Evolutionary conservation across 2,888 invertebrate species (phyloP).

Genomic region (Leucophenga montana): DNA sequence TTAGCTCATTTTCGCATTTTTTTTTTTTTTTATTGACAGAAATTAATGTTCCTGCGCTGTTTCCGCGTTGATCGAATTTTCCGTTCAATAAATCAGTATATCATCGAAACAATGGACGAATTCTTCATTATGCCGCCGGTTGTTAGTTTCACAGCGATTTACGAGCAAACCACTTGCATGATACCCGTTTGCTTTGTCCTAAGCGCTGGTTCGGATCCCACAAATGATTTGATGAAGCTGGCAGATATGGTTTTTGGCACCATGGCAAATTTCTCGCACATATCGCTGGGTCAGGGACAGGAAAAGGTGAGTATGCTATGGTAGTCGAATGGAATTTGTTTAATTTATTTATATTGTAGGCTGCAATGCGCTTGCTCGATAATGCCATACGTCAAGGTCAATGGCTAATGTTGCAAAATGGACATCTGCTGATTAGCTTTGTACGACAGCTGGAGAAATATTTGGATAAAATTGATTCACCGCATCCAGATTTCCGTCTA

Average conservation of each 20-base stretch:
- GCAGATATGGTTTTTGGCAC: conserved; percentile 82
- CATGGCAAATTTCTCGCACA: conserved; percentile 86
- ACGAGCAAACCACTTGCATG: conserved; percentile 85
- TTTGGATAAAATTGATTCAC: conserved; percentile 84
- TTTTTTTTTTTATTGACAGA: conserved; percentile 71
- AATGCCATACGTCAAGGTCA: conserved; percentile 83
- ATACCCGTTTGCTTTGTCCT: conserved; percentile 94
- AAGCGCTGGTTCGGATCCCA: conserved; percentile 95
- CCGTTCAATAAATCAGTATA: conserved; percentile 88
- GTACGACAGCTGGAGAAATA: conserved; percentile 87
- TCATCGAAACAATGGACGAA: conserved; percentile 87
- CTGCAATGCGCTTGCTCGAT: conserved; percentile 81
- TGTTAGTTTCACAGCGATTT: conserved; percentile 85
- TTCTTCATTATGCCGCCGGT: conserved; percentile 92
- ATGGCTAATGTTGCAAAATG: conserved; percentile 95
- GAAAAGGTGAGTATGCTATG: conserved; percentile 78
- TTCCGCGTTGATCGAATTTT: conserved; percentile 92
- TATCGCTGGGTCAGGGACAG: conserved; percentile 95
- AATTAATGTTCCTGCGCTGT: conserved; percentile 88
- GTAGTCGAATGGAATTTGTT: neutral
- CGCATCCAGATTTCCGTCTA: conserved; percentile 91
- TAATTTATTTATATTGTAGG: conserved; percentile 72
- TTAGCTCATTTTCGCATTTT: neutral
- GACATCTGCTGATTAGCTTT: conserved; percentile 87
- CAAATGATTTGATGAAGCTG: conserved; percentile 87